A percentile compares a stretch with the other conserved stretches of the same genome.
Conservation (phyloP, 2,113 vertebrate species). For the Cervus canadensis region DNA sequence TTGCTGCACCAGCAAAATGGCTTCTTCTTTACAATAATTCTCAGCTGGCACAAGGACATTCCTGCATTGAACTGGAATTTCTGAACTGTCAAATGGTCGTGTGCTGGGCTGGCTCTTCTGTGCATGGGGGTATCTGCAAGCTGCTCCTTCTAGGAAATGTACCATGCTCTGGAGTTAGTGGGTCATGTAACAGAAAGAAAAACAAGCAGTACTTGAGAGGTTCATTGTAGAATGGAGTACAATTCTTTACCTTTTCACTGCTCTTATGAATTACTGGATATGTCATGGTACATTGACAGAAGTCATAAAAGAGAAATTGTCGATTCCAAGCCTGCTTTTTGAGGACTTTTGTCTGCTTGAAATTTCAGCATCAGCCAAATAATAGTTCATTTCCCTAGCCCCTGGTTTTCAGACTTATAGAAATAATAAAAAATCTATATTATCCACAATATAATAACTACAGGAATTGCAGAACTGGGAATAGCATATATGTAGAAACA, state of each 20-base stretch:
- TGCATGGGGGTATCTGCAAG: conserved; percentile 70
- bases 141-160: conserved; percentile 59
- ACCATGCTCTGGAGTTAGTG: conserved; percentile 47
- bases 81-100: conserved; percentile 45
- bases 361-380: conserved; percentile 24
- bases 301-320: conserved; percentile 34
- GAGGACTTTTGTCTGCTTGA: conserved; percentile 43
- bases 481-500: not conserved
- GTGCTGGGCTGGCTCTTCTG: conserved; percentile 66
- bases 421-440: conserved; percentile 19
- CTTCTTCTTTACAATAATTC: conserved; percentile 72
- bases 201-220: not conserved
- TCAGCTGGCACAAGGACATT: conserved; percentile 64
- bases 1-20: conserved; percentile 72
- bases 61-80: conserved; percentile 44
- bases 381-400: conserved; percentile 43
- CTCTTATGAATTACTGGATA: not conserved
- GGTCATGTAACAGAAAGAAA: not conserved
- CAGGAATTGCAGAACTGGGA: not conserved
- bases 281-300: conserved; percentile 52
- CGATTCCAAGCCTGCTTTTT: conserved; percentile 47
- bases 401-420: conserved; percentile 52
- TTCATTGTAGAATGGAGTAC: not conserved
- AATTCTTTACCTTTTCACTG: not conserved
- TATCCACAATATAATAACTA: not conserved